Evolutionary conservation across 2,888 invertebrate species (phyloP), one percentile per base, ranked within the genome.

Genomic region (Drosophila cognata): DNA sequence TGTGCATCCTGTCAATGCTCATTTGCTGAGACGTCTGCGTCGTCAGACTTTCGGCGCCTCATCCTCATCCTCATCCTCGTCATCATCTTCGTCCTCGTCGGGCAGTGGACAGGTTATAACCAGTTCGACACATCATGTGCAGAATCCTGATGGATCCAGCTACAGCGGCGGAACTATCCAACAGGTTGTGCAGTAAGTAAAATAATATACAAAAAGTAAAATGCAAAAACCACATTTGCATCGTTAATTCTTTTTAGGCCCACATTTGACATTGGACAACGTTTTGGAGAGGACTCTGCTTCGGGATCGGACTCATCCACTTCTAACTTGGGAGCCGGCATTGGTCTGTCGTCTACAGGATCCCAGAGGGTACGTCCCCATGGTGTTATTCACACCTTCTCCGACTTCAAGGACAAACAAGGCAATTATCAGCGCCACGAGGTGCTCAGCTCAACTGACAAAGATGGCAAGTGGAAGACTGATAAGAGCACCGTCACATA

Each of bases 11-110:
- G 89, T 92, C 13, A 92, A 83, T 68, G 86, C 77, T 25, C 89
- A 88, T 62, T 80, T 93, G 72, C 74, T 91, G 74, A 89, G 84
- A 52, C 91, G 91, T 66, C 59, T 91, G 71, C 91, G 91, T 55
- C 90, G 91, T 43, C 82, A 91, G 70, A 61, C 57, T 0, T 38
- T 29, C n/a, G 43, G 71, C 4, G 73, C 84, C 0, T 82, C 89
- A 0, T 87, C 88, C 0, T 82, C 86, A 0, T 86, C 88, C 0
- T 82, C 86, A 0, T 86, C 88, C 0, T 82, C 86, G 0, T 77
- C 84, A 4, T 81, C 80, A 0, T 79, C 81, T 1, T 81, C 80
- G 21, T 68, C 67, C 1, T 52, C 63, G n/a, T n/a, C 60, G 2
- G 60, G 48, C 46, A 41, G 35, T 63, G 91, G 91, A 25, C 71